Conservation (phyloP, 2,113 vertebrate species). For the Passer domesticus region DNA sequence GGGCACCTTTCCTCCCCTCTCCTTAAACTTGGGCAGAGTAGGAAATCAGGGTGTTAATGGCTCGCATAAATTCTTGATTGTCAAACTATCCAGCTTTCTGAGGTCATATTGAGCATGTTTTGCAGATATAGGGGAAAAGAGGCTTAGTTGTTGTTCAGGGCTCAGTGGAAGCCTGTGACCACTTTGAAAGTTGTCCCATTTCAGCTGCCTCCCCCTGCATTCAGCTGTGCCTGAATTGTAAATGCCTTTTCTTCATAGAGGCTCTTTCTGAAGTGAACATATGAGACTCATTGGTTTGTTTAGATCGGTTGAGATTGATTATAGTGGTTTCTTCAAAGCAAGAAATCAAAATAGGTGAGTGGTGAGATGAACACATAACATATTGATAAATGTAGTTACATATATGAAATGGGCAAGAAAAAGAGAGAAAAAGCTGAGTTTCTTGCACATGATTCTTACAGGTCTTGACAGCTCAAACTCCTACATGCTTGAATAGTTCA, state of each 20-base stretch:
- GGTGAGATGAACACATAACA: constrained; percentile 14
- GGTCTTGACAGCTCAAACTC: constrained; percentile 64
- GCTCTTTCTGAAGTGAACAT: background rate
- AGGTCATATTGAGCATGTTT: background rate
- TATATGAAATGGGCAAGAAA: constrained; percentile 31
- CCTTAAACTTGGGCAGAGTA: background rate
- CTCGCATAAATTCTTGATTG: background rate
- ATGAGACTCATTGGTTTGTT: background rate
- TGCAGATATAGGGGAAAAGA: background rate
- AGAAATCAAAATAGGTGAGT: constrained; percentile 29
- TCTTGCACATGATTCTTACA: constrained; percentile 57
- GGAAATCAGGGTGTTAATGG: too few relatives aligned
- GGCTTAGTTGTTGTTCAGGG: background rate
- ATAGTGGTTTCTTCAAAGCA: background rate
- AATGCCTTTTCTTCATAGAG: background rate
- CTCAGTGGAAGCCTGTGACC: background rate
- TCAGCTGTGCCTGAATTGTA: background rate
- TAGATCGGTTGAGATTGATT: constrained; percentile 37
- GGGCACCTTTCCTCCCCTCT: background rate
- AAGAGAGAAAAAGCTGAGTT: constrained; percentile 36
- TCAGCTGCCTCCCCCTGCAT: background rate
- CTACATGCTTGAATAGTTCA: constrained; percentile 67
- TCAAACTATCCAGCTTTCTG: background rate
- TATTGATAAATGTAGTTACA: constrained; percentile 57
- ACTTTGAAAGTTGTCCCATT: background rate